Conservation (phyloP, 2,113 vertebrate species). For the Stegastes partitus region DNA sequence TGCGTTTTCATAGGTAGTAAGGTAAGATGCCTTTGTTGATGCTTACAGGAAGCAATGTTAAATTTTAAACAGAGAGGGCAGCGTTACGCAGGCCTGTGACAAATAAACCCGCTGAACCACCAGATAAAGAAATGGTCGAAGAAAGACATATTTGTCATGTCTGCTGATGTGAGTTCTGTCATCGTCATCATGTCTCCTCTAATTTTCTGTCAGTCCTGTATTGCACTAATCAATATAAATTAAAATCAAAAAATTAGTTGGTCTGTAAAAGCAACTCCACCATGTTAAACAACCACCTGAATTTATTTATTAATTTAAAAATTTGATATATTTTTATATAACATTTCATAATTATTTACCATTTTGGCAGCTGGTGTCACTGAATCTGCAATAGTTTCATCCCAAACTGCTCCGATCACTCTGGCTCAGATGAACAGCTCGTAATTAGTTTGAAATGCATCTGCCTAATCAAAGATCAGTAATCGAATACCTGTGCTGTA, state of each 20-base stretch:
- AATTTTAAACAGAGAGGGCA: conserved; percentile 75
- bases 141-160: too few relatives aligned
- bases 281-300: too few relatives aligned
- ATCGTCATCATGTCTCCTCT: background rate
- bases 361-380: conserved; percentile 9
- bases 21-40: conserved; percentile 63
- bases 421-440: conserved; percentile 47
- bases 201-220: background rate
- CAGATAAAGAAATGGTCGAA: background rate
- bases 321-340: too few relatives aligned
- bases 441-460: conserved; percentile 84
- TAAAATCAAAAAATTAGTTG: too few relatives aligned
- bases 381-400: background rate
- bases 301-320: too few relatives aligned
- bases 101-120: conserved; percentile 1
- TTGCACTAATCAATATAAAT: background rate
- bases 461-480: conserved; percentile 87
- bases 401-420: background rate
- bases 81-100: conserved; percentile 19
- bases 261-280: too few relatives aligned
- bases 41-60: conserved; percentile 74
- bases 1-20: conserved; percentile 63
- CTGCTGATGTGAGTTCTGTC: background rate
- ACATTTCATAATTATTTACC: too few relatives aligned
- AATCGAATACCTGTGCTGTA: conserved; percentile 80